Conservation (phyloP, 2,113 vertebrate species). For the Corvus cornix region DNA sequence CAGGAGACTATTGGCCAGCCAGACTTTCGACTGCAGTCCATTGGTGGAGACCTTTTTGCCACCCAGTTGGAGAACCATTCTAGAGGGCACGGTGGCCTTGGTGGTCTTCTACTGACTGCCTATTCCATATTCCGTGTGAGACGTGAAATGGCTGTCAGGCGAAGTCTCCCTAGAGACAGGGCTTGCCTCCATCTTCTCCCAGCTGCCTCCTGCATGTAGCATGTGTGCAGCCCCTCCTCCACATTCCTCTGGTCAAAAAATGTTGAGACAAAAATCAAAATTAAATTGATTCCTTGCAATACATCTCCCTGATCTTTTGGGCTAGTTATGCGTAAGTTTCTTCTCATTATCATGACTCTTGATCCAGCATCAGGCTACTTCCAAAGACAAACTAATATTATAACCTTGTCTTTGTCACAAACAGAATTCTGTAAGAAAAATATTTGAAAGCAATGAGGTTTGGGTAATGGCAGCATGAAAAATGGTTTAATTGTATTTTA, state of each 20-base stretch:
- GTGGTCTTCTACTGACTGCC: not conserved
- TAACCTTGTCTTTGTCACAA: not conserved
- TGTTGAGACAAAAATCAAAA: not conserved
- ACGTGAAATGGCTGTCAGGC: rapidly evolving
- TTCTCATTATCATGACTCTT: not conserved
- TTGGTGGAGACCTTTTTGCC: not conserved
- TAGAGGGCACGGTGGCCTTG: not conserved
- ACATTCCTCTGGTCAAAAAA: not conserved
- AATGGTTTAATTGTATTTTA: not conserved
- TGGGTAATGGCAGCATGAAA: not conserved
- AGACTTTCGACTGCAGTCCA: rapidly evolving
- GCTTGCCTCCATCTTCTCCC: not conserved
- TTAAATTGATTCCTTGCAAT: not conserved
- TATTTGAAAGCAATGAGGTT: not conserved
- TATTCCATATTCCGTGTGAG: too few species aligned
- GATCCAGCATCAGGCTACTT: not conserved
- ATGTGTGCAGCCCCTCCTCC: not conserved
- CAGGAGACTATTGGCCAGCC: not conserved
- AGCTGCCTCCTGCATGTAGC: rapidly evolving
- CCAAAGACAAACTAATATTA: not conserved
- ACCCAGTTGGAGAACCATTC: not conserved
- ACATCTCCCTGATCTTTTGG: not conserved
- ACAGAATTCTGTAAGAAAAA: not conserved
- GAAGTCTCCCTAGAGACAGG: not conserved
- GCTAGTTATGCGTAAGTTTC: not conserved